Conservation (phyloP, 2,888 invertebrate species). For the Brenthis ino region DNA sequence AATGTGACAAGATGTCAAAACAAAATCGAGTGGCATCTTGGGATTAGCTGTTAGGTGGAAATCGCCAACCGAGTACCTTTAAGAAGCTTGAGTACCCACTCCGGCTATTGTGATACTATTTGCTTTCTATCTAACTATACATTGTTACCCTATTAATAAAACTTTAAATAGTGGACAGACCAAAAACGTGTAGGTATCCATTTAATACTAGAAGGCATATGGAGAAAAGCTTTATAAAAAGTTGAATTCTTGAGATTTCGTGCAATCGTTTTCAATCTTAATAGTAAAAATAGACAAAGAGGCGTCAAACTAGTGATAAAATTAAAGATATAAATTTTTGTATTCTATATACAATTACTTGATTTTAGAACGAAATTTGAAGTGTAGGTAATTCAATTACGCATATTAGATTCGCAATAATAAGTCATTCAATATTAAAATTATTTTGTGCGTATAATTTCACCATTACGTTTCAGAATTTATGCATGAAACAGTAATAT, state of each 20-base stretch:
- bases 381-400: neutral
- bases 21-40: constrained; percentile 78
- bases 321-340: constrained; percentile 9
- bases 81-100: constrained; percentile 23
- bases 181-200: constrained; percentile 22
- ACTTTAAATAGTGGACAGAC: constrained; percentile 4
- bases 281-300: constrained; percentile 19
- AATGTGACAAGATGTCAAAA: constrained; percentile 71
- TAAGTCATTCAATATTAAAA: neutral
- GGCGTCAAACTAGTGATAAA: neutral
- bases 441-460: neutral
- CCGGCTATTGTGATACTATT: constrained; percentile 31
- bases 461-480: constrained; percentile 23
- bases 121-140: constrained; percentile 21
- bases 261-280: constrained; percentile 25
- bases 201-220: constrained; percentile 27
- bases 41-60: constrained; percentile 59
- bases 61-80: constrained; percentile 52
- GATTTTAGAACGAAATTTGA: constrained; percentile 8
- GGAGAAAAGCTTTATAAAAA: constrained; percentile 35
- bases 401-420: neutral
- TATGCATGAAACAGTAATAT: constrained; percentile 33
- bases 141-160: neutral
- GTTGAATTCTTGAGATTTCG: constrained; percentile 31
- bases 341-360: neutral